phyloP scores from a whole-genome alignment of 2,888 invertebrate genomes.

The Horisme vitalbata region DNA sequence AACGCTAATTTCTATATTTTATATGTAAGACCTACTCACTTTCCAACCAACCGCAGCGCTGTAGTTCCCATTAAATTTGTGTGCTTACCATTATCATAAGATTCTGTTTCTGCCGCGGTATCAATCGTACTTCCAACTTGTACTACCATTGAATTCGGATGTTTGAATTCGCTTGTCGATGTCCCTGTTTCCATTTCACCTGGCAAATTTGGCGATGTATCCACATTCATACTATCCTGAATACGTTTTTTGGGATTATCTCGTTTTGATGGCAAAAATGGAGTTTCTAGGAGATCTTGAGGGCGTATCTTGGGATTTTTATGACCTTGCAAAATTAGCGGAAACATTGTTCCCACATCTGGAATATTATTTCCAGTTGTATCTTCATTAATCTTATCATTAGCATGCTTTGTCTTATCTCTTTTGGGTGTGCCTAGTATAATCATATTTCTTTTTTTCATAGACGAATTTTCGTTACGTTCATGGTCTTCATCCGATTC shows the following conservation, averaged over 20 bases:
- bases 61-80: not conserved
- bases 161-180: constrained; percentile 14
- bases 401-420: constrained; percentile 16
- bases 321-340: no score
- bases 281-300: no score
- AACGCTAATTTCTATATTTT: no score
- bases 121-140: constrained; percentile 50
- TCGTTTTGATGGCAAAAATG: constrained; percentile 1
- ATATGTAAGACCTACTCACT: no score
- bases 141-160: constrained; percentile 46
- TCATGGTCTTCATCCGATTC: constrained; percentile 47
- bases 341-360: no score
- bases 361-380: not conserved
- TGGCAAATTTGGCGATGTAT: not conserved
- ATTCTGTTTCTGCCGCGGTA: constrained; percentile 32
- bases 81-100: constrained; percentile 45
- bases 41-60: no score
- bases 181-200: constrained; percentile 2
- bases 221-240: constrained; percentile 10
- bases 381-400: not conserved
- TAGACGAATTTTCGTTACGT: constrained; percentile 7
- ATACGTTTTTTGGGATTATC: constrained; percentile 10
- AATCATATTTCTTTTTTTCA: constrained; percentile 42
- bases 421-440: constrained; percentile 47
- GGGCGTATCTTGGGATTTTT: no score